phyloP scores from a whole-genome alignment of 2,888 invertebrate species.

The Drosophila greeni region DNA sequence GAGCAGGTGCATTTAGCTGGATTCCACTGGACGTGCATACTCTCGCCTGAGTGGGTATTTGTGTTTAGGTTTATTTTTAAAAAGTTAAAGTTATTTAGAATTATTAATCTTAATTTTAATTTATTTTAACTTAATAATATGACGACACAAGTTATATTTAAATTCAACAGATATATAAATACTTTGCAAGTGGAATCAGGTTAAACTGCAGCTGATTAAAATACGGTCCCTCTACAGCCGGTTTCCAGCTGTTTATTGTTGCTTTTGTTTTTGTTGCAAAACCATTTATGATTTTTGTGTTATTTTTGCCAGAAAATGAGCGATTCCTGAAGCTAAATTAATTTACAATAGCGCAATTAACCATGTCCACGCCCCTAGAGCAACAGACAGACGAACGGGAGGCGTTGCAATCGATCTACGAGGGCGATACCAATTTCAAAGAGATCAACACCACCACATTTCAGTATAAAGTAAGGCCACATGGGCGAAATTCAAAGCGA shows the following conservation, averaged over 20 bases:
- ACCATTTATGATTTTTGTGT: constrained; percentile 24
- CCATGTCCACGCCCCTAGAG: constrained; percentile 82
- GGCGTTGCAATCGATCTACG: constrained; percentile 94
- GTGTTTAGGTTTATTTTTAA: not conserved
- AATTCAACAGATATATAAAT: not conserved
- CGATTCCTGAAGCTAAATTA: not conserved
- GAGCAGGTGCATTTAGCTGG: not conserved
- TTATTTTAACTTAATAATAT: not conserved
- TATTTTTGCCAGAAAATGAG: constrained; percentile 18
- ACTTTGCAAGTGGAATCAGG: not conserved
- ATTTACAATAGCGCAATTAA: not conserved
- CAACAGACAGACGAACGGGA: constrained; percentile 93
- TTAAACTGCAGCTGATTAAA: too few species aligned
- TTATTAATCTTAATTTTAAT: too few species aligned
- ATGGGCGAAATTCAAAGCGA: constrained; percentile 1
- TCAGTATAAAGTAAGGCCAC: constrained; percentile 90
- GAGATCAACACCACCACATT: constrained; percentile 87
- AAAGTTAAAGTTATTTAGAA: not conserved
- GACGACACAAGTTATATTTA: not conserved
- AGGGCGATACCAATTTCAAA: constrained; percentile 93
- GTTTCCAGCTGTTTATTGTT: constrained; percentile 28
- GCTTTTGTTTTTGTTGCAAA: constrained; percentile 30
- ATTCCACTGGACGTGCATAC: not conserved
- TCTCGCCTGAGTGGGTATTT: not conserved
- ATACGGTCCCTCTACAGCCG: constrained; percentile 5